Conservation (phyloP, 2,888 invertebrate genomes). For the Caenorhabditis sp. region DNA sequence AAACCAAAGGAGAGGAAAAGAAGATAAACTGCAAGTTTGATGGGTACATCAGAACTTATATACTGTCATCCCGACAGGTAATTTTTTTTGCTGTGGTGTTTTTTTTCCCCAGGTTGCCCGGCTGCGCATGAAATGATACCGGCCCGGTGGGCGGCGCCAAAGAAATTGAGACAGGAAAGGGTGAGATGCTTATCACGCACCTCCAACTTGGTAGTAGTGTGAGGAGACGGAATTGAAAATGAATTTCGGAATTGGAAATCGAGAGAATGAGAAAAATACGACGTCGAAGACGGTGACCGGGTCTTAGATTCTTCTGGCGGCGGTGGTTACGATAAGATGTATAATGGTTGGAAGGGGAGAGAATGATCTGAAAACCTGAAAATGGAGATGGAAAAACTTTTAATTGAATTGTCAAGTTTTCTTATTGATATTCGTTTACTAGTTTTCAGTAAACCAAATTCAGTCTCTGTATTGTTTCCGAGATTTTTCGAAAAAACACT, state of each 20-base stretch:
- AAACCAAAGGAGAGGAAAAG: background rate
- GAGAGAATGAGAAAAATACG: conserved; percentile 39
- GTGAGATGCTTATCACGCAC: conserved; percentile 63
- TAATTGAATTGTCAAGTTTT: conserved; percentile 32
- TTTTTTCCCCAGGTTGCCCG: conserved; percentile 16
- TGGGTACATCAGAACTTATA: conserved; percentile 18
- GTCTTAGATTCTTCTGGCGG: conserved; percentile 11
- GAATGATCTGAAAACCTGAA: conserved; percentile 39
- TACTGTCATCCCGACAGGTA: conserved; percentile 23
- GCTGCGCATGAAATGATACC: conserved; percentile 50
- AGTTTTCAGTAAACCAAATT: too few species aligned
- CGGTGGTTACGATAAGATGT: conserved; percentile 50
- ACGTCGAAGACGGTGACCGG: conserved; percentile 41
- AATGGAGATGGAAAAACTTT: conserved; percentile 25
- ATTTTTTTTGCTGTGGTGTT: conserved; percentile 6
- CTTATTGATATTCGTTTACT: too few species aligned
- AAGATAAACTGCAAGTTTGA: background rate
- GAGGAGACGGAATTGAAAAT: conserved; percentile 14
- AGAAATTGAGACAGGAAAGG: conserved; percentile 39
- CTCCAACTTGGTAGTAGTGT: conserved; percentile 53
- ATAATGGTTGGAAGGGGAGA: conserved; percentile 25
- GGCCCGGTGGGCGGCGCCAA: conserved; percentile 31
- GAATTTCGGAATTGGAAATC: conserved; percentile 29
- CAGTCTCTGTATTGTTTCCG: too few species aligned
- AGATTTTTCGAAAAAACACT: too few species aligned